Evolutionary conservation across 2,888 invertebrate genomes (phyloP).

Genomic region (Celastrina argiolus): DNA sequence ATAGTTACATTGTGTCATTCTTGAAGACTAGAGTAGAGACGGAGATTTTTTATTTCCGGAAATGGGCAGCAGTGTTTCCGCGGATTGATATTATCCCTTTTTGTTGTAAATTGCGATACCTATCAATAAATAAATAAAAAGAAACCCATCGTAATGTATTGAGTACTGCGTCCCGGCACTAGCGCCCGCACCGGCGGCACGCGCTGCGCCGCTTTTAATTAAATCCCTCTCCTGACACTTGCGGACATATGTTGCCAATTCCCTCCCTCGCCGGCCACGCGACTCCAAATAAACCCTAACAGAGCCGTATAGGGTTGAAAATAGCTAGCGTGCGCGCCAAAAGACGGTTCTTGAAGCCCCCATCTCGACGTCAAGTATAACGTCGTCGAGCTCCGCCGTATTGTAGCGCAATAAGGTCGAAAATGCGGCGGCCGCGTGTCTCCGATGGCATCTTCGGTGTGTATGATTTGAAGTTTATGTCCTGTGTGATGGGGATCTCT

Average conservation of each 20-base stretch:
- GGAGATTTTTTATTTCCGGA: no score
- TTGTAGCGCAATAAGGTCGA: slow-evolving; percentile 27
- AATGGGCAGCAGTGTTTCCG: no score
- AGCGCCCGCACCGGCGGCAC: slow-evolving; percentile 41
- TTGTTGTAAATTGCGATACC: no score
- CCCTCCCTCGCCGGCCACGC: slow-evolving; percentile 26
- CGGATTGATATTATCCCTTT: no score
- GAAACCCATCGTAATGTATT: not conserved
- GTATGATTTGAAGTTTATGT: slow-evolving; percentile 36
- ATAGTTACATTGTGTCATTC: no score
- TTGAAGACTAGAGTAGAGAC: no score
- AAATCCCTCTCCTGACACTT: slow-evolving; percentile 75
- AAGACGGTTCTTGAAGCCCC: not conserved
- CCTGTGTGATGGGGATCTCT: slow-evolving; percentile 29
- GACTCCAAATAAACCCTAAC: slow-evolving; percentile 34
- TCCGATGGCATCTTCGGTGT: slow-evolving; percentile 37
- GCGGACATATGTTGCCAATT: slow-evolving; percentile 72
- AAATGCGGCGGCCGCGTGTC: slow-evolving; percentile 32
- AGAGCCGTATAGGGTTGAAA: slow-evolving; percentile 32
- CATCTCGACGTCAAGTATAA: not conserved
- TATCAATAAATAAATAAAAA: no score
- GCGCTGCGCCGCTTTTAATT: slow-evolving; percentile 80
- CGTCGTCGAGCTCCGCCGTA: slow-evolving; percentile 1
- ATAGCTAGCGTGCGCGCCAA: not conserved
- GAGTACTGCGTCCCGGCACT: slow-evolving; percentile 35